These are phyloP conservation scores for Acheta domesticus DNA, from an alignment of 2,888 invertebrate genomes.

Conservation along the genomic window DNA sequence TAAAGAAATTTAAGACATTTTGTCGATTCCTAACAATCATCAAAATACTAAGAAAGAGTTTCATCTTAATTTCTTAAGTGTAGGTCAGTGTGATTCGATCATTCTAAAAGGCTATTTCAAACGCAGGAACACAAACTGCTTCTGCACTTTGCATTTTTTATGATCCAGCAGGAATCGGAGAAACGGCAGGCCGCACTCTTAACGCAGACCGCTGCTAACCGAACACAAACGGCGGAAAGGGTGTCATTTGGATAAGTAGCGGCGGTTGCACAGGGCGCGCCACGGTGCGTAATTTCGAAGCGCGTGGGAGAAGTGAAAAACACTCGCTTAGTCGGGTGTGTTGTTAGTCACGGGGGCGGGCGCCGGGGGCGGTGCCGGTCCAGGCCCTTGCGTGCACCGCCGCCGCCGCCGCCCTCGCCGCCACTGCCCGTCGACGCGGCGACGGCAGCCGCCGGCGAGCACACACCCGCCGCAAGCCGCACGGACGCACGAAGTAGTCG, in stretches of 20 bases:
- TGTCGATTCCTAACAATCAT: too few relatives aligned
- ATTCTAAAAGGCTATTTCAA: neutral
- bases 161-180: neutral
- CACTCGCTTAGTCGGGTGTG: slow-evolving; percentile 9
- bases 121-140: neutral
- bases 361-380: neutral
- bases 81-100: too few relatives aligned
- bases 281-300: neutral
- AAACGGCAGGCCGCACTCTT: neutral
- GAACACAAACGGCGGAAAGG: neutral
- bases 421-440: neutral
- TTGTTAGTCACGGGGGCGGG: neutral
- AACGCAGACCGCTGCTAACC: neutral
- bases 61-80: too few relatives aligned
- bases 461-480: too few relatives aligned
- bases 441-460: neutral
- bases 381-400: neutral
- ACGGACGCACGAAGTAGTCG: too few relatives aligned
- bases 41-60: too few relatives aligned
- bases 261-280: neutral
- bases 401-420: neutral
- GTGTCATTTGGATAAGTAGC: slow-evolving; percentile 6
- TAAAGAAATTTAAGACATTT: too few relatives aligned
- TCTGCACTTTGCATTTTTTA: neutral
- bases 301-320: slow-evolving; percentile 11